phyloP scores from a whole-genome alignment of 2,888 invertebrate genomes.

The Empis stercorea region DNA sequence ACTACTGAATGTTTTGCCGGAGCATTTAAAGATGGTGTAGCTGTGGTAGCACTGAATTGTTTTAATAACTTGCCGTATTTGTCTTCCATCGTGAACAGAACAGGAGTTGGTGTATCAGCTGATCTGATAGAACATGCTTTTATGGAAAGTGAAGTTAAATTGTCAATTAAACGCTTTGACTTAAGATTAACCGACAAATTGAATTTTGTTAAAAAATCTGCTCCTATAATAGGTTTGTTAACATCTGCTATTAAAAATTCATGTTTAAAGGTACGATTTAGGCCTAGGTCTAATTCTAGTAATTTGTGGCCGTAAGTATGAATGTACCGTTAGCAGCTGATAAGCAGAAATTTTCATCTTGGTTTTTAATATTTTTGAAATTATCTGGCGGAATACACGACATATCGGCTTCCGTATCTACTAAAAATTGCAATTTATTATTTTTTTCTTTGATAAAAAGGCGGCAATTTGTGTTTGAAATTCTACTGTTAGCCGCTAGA shows the following conservation, averaged over 20 bases:
- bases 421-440: background rate
- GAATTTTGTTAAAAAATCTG: conserved; percentile 9
- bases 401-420: background rate
- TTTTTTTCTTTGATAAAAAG: background rate
- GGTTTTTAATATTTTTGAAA: no score
- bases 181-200: conserved; percentile 2
- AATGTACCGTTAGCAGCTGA: background rate
- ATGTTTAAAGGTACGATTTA: conserved; percentile 1
- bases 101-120: background rate
- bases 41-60: background rate
- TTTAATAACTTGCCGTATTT: background rate
- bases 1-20: no score
- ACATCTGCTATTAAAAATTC: conserved; percentile 8
- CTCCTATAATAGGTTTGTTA: conserved; percentile 9
- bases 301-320: background rate
- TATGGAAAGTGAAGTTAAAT: background rate
- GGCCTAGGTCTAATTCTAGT: background rate
- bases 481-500: background rate
- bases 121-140: background rate
- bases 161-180: background rate
- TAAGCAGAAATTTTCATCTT: background rate
- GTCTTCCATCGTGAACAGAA: background rate
- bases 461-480: background rate
- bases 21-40: background rate
- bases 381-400: no score